phyloP scores from a whole-genome alignment of 1,140 invertebrate species.

The Drosophila melanica region DNA sequence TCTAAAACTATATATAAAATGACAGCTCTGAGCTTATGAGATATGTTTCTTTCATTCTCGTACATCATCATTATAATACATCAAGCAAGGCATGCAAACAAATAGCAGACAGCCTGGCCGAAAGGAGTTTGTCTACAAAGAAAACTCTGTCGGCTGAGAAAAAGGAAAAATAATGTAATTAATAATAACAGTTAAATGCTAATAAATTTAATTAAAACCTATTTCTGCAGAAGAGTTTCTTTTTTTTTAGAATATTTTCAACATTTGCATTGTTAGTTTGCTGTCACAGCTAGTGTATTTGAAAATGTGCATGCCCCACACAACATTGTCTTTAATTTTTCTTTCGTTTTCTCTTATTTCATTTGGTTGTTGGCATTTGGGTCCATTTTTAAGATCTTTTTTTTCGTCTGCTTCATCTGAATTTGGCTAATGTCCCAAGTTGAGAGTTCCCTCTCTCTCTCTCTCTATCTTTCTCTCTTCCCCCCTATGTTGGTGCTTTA shows the following conservation, averaged over 20 bases:
- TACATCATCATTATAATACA: too few species aligned
- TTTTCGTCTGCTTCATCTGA: slow-evolving; percentile 21
- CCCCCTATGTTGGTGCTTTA: slow-evolving; percentile 46
- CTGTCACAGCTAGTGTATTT: slow-evolving; percentile 8
- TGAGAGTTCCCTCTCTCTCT: background rate
- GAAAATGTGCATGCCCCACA: background rate
- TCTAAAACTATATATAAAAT: background rate
- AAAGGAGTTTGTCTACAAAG: too few species aligned
- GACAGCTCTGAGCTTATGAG: background rate
- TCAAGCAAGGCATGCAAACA: too few species aligned
- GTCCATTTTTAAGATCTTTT: slow-evolving; percentile 29
- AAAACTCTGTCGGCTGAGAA: too few species aligned
- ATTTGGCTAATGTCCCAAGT: slow-evolving; percentile 43
- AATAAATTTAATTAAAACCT: too few species aligned
- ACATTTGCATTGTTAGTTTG: background rate
- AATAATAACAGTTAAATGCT: too few species aligned
- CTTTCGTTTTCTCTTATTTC: slow-evolving; percentile 23
- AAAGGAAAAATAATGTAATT: too few species aligned
- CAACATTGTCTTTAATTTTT: background rate
- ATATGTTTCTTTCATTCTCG: too few species aligned
- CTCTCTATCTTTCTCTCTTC: background rate
- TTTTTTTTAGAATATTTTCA: too few species aligned
- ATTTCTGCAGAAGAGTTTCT: too few species aligned
- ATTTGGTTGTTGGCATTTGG: slow-evolving; percentile 33
- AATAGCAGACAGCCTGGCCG: too few species aligned